A percentile compares a stretch with the other conserved stretches of the same genome.
Evolutionary conservation across 2,113 vertebrate species (phyloP).

Genomic region (Opisthocomus hoazin): DNA sequence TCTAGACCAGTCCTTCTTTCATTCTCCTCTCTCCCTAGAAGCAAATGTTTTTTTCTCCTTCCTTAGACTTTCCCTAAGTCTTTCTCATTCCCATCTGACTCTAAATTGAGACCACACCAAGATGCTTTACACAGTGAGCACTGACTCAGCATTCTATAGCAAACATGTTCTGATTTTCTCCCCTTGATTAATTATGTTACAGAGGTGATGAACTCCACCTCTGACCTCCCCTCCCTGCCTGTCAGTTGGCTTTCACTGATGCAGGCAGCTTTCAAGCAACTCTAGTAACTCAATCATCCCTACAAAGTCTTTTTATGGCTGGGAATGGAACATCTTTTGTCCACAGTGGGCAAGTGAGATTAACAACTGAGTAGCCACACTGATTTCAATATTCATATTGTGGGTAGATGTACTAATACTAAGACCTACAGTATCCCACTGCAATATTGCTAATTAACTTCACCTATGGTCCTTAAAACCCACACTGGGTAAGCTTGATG

Average conservation of each 20-base stretch:
- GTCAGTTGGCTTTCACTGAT: background rate
- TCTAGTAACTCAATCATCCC: conserved; percentile 4
- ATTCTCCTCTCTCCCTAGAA: background rate
- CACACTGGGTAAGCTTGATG: rapidly evolving
- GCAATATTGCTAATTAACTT: background rate
- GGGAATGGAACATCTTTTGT: background rate
- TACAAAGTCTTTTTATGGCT: background rate
- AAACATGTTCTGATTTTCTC: conserved; percentile 8
- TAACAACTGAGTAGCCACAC: background rate
- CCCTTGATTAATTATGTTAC: conserved; percentile 37
- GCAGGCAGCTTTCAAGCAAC: conserved; percentile 10
- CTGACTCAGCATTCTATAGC: background rate
- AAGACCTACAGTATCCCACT: background rate
- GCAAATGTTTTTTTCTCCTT: background rate
- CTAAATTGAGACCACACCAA: background rate
- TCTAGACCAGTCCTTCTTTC: background rate
- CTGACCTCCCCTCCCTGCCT: conserved; percentile 29
- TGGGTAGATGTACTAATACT: background rate
- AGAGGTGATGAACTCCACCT: conserved; percentile 43
- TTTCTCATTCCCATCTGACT: background rate
- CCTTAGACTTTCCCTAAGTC: background rate
- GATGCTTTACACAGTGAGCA: background rate
- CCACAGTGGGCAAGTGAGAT: background rate
- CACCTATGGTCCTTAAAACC: background rate
- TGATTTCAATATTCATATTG: background rate